Evolutionary conservation across 1,140 invertebrate species (phyloP), one percentile per base, ranked within the genome.

Genomic region (Chymomyza costata): DNA sequence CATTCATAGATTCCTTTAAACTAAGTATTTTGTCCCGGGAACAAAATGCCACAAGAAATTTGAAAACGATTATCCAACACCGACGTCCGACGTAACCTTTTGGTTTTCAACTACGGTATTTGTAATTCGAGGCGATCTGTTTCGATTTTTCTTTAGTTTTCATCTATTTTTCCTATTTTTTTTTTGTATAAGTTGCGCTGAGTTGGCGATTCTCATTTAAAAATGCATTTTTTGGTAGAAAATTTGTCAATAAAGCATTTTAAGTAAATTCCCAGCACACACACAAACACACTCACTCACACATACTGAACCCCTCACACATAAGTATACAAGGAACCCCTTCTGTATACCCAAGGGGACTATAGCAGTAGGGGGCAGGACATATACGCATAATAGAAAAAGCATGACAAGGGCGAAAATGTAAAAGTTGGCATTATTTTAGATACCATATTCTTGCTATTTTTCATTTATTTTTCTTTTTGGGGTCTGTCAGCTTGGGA

Each of bases 351-450:
- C n/a, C n/a, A n/a, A n/a, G n/a, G n/a, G n/a, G n/a, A n/a, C n/a
- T n/a, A n/a, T n/a, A n/a, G n/a, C n/a, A n/a, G n/a, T n/a, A n/a
- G n/a, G n/a, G n/a, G n/a, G n/a, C 63, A 63, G 60, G 60, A 63
- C 60, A 63, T 64, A 64, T 45, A 60, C 63, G 51, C 63, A 64
- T 64, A 56, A 65, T 65, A 65, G 64, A 64, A 8, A 25, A 3
- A 25, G 21, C 21, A 25, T 65, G 56, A 65, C 64, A 65, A 64
- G n/a, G 53, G 46, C 61, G 64, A 64, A 65, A 65, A 65, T 53
- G 63, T 57, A 64, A 64, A 64, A 44, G 60, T 21, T 17, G 44
- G 13, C 30, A 46, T 46, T 31, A 10, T 46, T 46, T 28, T 6
- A 45, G 16, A 17, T 31, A 0, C 10, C 8, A 31, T 31, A 6